A percentile compares a stretch with the other conserved stretches of the same genome.
Conservation (phyloP, 2,888 invertebrate species). For the Congeria kusceri region DNA sequence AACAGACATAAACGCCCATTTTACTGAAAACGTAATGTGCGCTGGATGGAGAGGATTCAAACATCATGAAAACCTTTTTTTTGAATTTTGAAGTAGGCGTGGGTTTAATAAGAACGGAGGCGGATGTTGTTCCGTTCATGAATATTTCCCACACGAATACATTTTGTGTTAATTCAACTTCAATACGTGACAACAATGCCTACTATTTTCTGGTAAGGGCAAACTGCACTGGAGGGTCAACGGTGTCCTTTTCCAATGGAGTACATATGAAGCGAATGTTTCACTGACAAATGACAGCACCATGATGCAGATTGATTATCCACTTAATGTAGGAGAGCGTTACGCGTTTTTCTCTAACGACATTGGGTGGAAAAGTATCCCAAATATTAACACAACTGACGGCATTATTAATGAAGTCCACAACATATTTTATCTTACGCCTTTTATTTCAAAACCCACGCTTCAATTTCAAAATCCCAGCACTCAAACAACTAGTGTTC, state of each 20-base stretch:
- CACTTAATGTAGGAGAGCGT: neutral
- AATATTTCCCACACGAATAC: neutral
- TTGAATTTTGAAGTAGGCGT: slow-evolving; percentile 46
- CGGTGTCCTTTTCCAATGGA: slow-evolving; percentile 53
- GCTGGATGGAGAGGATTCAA: slow-evolving; percentile 40
- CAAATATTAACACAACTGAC: too few relatives aligned
- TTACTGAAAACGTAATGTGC: slow-evolving; percentile 28
- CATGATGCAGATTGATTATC: neutral
- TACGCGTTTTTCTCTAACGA: neutral
- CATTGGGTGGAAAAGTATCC: neutral
- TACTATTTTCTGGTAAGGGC: slow-evolving; percentile 40
- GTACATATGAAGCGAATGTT: slow-evolving; percentile 11
- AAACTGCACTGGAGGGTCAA: slow-evolving; percentile 39
- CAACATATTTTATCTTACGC: too few relatives aligned
- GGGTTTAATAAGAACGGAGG: slow-evolving; percentile 17
- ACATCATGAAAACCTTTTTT: slow-evolving; percentile 33
- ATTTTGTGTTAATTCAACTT: neutral
- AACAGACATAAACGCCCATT: slow-evolving; percentile 33
- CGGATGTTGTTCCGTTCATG: slow-evolving; percentile 29
- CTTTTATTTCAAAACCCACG: too few relatives aligned
- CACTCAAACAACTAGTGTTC: too few relatives aligned
- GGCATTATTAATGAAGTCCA: too few relatives aligned
- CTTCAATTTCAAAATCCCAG: too few relatives aligned
- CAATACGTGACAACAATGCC: neutral
- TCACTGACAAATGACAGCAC: neutral